These are phyloP conservation scores for Adineta ricciae DNA, from an alignment of 2,888 invertebrate genomes.

Conservation along the genomic window DNA sequence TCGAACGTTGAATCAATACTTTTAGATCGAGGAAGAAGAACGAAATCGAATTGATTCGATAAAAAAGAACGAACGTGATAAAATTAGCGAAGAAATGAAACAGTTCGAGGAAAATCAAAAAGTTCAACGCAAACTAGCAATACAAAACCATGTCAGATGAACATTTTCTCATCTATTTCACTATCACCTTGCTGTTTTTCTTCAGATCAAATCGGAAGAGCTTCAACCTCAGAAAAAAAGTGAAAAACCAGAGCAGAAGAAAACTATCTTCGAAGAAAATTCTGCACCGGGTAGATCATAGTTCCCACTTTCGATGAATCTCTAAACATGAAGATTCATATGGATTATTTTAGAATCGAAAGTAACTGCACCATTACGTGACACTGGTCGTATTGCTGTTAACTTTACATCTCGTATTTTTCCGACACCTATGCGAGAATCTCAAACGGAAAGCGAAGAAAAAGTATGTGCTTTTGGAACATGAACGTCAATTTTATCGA, in stretches of 20 bases:
- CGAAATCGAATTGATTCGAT: constrained; percentile 59
- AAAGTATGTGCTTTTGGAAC: constrained; percentile 51
- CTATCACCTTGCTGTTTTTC: background rate
- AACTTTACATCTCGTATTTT: constrained; percentile 55
- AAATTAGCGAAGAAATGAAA: constrained; percentile 61
- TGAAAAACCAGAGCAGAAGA: background rate
- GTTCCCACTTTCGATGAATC: background rate
- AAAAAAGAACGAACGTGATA: constrained; percentile 57
- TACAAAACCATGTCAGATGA: background rate
- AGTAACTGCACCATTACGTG: background rate
- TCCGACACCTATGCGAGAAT: constrained; percentile 71
- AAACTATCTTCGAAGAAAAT: constrained; percentile 1
- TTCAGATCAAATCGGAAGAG: background rate
- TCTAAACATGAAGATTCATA: too few relatives aligned
- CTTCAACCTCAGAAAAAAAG: background rate
- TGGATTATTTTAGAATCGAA: background rate
- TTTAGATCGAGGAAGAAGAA: constrained; percentile 53
- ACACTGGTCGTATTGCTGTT: constrained; percentile 21
- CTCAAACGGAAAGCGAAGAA: constrained; percentile 61
- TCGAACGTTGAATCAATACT: too few relatives aligned
- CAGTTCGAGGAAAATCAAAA: constrained; percentile 52
- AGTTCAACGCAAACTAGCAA: background rate
- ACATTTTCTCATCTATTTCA: background rate
- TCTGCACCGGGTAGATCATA: background rate
- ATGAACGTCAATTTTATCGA: background rate